Conservation (phyloP, 2,888 invertebrate species). For the Stegana nigrithorax region DNA sequence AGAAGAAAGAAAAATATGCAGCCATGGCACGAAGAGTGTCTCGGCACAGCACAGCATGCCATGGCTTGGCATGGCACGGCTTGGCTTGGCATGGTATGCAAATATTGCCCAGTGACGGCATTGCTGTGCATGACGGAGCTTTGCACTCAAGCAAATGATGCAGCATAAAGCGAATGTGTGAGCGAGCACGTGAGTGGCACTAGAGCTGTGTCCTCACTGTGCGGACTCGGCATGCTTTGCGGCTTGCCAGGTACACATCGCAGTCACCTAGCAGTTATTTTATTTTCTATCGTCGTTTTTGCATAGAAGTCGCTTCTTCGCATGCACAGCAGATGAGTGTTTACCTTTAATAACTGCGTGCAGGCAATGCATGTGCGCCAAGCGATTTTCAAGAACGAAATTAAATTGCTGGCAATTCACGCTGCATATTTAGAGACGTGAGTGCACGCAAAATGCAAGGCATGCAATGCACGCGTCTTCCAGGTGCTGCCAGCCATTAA, state of each 20-base stretch:
- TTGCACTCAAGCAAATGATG: neutral
- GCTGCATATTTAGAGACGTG: neutral
- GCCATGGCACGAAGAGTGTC: no score
- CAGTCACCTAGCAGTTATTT: no score
- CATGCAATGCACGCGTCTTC: no score
- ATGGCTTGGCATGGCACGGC: no score
- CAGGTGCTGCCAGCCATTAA: no score
- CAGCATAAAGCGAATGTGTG: neutral
- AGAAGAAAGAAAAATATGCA: no score
- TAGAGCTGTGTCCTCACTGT: neutral
- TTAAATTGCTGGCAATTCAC: neutral
- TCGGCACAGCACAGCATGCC: no score
- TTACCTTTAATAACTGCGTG: slow-evolving; percentile 1
- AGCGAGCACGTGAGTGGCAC: neutral
- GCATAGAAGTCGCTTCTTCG: neutral
- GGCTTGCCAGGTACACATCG: neutral
- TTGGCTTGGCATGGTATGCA: neutral
- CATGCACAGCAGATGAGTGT: neutral
- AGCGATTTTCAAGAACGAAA: neutral
- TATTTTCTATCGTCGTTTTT: no score
- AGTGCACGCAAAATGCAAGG: neutral
- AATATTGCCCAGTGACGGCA: no score
- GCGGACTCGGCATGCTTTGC: neutral
- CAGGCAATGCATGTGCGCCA: no score
- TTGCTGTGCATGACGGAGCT: no score